A percentile compares a stretch with the other conserved stretches of the same genome.
Conservation (phyloP, 1,140 invertebrate genomes). For the Euura saliciscinereae region DNA sequence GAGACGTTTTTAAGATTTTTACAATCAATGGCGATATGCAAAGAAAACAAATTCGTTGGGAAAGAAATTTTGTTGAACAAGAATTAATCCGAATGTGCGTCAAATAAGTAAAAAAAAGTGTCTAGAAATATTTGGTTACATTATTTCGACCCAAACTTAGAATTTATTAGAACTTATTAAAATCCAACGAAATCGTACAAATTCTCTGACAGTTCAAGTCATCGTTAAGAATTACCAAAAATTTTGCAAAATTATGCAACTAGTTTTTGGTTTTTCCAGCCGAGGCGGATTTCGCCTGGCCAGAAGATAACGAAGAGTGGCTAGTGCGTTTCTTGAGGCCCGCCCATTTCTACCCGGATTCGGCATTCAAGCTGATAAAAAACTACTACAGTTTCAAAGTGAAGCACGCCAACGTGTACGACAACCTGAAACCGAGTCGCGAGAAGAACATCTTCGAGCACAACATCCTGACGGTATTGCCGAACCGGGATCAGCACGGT, state of each 20-base stretch:
- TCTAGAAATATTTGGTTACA: too few species aligned
- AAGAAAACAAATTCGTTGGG: too few species aligned
- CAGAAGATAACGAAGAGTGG: constrained; percentile 75
- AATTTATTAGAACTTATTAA: too few species aligned
- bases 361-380: constrained; percentile 74
- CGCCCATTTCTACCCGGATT: constrained; percentile 82
- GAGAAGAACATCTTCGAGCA: constrained; percentile 80
- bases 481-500: constrained; percentile 75
- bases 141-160: too few species aligned
- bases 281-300: constrained; percentile 72
- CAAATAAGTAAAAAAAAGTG: too few species aligned
- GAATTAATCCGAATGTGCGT: too few species aligned
- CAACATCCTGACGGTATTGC: constrained; percentile 77
- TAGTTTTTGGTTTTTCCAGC: constrained; percentile 60
- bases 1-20: too few species aligned
- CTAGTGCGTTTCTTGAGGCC: constrained; percentile 77
- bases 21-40: too few species aligned
- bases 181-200: too few species aligned
- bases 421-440: constrained; percentile 69
- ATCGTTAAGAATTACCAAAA: not conserved
- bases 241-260: not conserved
- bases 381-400: constrained; percentile 81
- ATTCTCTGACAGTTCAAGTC: not conserved
- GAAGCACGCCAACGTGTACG: constrained; percentile 76
- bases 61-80: too few species aligned